These are phyloP conservation scores for Rutpela maculata DNA, from an alignment of 2,888 invertebrate species.

Conservation along the genomic window DNA sequence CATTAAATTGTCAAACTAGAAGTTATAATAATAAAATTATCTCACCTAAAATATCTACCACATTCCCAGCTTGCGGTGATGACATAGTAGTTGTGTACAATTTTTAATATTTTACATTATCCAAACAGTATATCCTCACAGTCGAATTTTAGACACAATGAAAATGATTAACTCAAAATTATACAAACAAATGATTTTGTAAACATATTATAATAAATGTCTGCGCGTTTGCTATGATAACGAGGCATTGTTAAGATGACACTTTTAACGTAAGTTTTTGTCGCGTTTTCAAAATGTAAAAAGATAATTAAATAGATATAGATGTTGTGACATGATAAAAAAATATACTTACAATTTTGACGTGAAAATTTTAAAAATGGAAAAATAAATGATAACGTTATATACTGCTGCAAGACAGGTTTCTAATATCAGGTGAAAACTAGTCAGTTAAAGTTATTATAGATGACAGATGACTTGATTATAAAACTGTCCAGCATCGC, in stretches of 20 bases:
- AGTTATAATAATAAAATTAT: constrained; percentile 25
- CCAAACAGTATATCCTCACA: constrained; percentile 57
- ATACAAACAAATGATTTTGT: constrained; percentile 66
- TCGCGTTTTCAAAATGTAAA: background rate
- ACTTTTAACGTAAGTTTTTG: background rate
- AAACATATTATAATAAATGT: constrained; percentile 52
- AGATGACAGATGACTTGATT: background rate
- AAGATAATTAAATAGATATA: background rate
- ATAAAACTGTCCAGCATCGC: background rate
- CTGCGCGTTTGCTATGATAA: constrained; percentile 39
- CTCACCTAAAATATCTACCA: constrained; percentile 52
- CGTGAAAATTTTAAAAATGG: background rate
- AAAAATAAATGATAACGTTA: background rate
- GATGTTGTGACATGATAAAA: background rate
- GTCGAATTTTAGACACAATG: constrained; percentile 61
- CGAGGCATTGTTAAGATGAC: background rate
- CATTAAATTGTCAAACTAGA: constrained; percentile 47
- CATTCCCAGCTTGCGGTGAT: constrained; percentile 51
- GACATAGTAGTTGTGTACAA: constrained; percentile 52
- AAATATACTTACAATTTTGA: background rate
- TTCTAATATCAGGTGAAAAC: background rate
- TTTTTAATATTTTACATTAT: constrained; percentile 54
- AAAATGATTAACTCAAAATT: constrained; percentile 60
- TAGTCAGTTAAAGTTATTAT: background rate
- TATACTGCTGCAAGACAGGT: background rate